Evolutionary conservation across 2,888 invertebrate genomes (phyloP), one percentile per base, ranked within the genome.

Genomic region (Dione vanillae): DNA sequence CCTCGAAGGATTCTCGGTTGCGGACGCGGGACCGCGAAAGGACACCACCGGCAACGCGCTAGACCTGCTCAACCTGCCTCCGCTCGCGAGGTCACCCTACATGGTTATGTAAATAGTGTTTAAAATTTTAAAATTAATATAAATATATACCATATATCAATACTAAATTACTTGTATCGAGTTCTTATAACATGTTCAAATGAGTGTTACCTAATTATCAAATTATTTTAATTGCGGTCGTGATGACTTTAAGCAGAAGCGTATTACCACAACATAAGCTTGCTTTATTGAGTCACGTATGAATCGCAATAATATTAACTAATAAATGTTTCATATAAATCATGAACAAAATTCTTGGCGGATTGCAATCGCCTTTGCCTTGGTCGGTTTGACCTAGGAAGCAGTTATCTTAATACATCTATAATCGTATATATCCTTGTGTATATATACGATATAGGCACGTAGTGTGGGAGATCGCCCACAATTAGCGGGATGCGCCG

Each of bases 1-100:
- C 91, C 91, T 89, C 91, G 89, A 89, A 91, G 91, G 91, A 91
- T 91, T 91, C 90, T 90, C 89, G 83, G 83, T 86, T 87, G 88
- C 83, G 89, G 85, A 81, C 88, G 86, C 87, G 82, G 82, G 80
- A 77, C 79, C 77, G 79, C 79, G 78, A 81, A 80, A 80, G 78
- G 80, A 80, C 80, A 77, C 77, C 75, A 74, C 72, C 73, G 75
- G 71, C 73, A 78, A 51, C 51, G 67, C 52, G 56, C 75, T 72
- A 67, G 68, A 66, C 70, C 70, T 72, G 77, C 74, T 67, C 72
- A 72, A 77, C 77, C 76, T 75, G 73, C 76, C 76, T 76, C 78
- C 75, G 20, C 49, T 41, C 47, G 56, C 75, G 75, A 76, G 76
- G 76, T 73, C 76, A 79, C 78, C 75, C 79, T 79, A 51, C 11